phyloP scores from a whole-genome alignment of 1,140 invertebrate genomes.

The Solenopsis invicta region DNA sequence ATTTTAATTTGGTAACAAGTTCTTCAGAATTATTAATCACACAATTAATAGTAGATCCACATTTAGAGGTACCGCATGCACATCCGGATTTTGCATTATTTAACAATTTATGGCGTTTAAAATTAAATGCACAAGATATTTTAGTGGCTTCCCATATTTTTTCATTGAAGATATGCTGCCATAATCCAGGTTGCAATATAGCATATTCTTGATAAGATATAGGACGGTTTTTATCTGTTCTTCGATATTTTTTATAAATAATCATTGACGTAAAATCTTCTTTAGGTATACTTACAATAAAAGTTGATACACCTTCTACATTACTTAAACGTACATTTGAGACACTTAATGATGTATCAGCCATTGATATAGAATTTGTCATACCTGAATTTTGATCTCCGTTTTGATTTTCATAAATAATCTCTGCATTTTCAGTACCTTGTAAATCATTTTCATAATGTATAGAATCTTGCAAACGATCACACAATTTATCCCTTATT shows the following conservation, averaged over 20 bases:
- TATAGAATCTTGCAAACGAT: not conserved
- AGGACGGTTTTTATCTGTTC: not conserved
- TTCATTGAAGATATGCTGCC: not conserved
- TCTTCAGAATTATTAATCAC: not conserved
- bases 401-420: not conserved
- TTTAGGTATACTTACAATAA: slow-evolving; percentile 13
- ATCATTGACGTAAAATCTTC: not conserved
- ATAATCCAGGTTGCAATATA: not conserved
- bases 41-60: slow-evolving; percentile 8
- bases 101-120: slow-evolving; percentile 11
- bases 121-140: no score
- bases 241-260: slow-evolving; percentile 12
- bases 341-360: not conserved
- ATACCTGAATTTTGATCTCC: not conserved
- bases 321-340: not conserved
- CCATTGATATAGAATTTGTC: not conserved
- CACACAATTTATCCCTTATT: slow-evolving; percentile 3
- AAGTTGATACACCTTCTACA: not conserved
- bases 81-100: not conserved
- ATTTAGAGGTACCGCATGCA: slow-evolving; percentile 8
- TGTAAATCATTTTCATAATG: not conserved
- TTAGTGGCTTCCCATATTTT: slow-evolving; percentile 21
- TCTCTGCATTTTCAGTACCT: not conserved
- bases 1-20: not conserved
- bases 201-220: not conserved